Conservation (phyloP, 2,113 vertebrate genomes). For the Alligator mississippiensis region DNA sequence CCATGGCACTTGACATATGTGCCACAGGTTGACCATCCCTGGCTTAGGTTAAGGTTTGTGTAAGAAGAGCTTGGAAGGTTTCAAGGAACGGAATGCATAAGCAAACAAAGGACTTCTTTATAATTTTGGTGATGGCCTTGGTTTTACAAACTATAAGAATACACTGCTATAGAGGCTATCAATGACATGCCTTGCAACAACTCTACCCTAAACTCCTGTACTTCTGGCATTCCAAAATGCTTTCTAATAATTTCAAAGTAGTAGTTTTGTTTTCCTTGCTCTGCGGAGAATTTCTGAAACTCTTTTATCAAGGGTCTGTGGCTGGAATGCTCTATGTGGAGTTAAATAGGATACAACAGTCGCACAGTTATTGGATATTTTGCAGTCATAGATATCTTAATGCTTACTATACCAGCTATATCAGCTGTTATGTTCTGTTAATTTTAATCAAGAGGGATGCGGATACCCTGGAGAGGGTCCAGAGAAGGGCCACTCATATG, state of each 20-base stretch:
- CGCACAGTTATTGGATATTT: neutral
- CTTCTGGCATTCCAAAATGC: slow-evolving; percentile 9
- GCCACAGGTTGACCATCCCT: neutral
- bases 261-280: neutral
- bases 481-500: too few species aligned
- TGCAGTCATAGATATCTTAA: neutral
- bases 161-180: neutral
- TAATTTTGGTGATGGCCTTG: neutral
- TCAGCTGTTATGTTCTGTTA: neutral
- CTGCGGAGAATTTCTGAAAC: slow-evolving; percentile 3
- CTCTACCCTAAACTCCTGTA: neutral
- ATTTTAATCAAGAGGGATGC: neutral
- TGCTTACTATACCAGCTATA: neutral
- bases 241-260: slow-evolving; percentile 12
- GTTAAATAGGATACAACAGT: neutral
- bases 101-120: neutral
- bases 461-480: too few species aligned
- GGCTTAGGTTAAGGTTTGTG: neutral
- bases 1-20: too few species aligned
- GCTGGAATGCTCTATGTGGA: neutral
- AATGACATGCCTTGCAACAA: neutral
- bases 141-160: neutral
- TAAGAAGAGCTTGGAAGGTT: neutral
- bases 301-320: neutral
- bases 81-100: neutral